Evolutionary conservation across 2,113 vertebrate genomes (phyloP), one percentile per base, ranked within the genome.

Genomic region (Sinocyclocheilus anshuiensis): DNA sequence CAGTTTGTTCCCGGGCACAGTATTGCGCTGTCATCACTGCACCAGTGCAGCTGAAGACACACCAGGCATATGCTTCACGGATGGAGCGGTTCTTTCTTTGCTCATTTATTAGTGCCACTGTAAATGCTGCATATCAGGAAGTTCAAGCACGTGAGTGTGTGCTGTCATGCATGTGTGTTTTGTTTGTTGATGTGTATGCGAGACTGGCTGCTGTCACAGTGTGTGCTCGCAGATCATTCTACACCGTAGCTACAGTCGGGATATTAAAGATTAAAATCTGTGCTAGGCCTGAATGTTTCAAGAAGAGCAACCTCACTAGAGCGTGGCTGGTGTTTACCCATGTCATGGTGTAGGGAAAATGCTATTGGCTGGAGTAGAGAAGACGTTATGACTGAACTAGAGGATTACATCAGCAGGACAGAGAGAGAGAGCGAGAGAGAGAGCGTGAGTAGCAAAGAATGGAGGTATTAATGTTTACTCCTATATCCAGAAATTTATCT

Each of bases 211-310:
- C 63, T 79, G 63, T 78, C 59, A 71, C 76, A 42, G 36, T n/a
- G 29, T 86, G 65, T 26, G 26, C 24, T 48, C 48, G 22, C 69
- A 53, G 74, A 84, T 86, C 78, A 63, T 78, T 48, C 83, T 50
- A 67, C 75, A 86, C 81, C 84, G 85, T 84, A 81, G 87, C 87
- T 89, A 26, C 48, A 48, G 33, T n/a, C 0, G 36, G 26, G 76
- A 26, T 84, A 86, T 89, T 80, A 89, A 89, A 81, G 88, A 84
- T 89, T 89, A 86, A 89, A 89, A 86, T 89, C 76, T 89, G 81
- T 89, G 85, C 74, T 86, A 86, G 79, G 74, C 74, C 79, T 88
- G 72, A 86, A 88, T 88, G 84, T 86, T 88, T 88, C 81, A 86
- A 84, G 77, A 86, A 83, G 67, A 84, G 81, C 77, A 80, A 67